These are phyloP conservation scores for Macropodus opercularis DNA, from an alignment of 2,797 vertebrate species.

Conservation along the genomic window DNA sequence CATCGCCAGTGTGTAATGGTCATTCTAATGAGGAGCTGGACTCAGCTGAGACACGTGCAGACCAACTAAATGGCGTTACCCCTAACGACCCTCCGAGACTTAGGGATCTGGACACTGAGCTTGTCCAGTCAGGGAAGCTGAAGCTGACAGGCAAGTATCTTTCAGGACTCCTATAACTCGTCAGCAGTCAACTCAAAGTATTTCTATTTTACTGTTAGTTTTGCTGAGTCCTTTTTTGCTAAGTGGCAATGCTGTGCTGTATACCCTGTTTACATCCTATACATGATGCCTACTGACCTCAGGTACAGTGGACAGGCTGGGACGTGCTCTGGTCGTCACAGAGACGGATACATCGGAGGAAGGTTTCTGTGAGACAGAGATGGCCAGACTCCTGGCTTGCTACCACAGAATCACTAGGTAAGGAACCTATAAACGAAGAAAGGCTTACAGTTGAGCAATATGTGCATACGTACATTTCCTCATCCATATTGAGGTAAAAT, in stretches of 20 bases:
- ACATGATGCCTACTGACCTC: background rate
- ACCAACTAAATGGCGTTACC: constrained; percentile 51
- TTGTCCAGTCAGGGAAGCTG: constrained; percentile 81
- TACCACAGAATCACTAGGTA: constrained; percentile 82
- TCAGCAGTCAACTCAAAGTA: background rate
- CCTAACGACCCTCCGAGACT: constrained; percentile 66
- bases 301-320: constrained; percentile 84
- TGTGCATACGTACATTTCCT: too few species aligned
- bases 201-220: background rate
- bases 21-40: constrained; percentile 54
- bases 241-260: background rate
- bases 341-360: constrained; percentile 63
- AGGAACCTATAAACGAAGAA: background rate
- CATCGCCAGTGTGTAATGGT: constrained; percentile 53
- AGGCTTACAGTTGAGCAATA: too few species aligned
- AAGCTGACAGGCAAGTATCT: constrained; percentile 75
- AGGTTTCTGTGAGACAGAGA: constrained; percentile 56
- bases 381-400: constrained; percentile 75
- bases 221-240: background rate
- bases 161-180: background rate
- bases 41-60: constrained; percentile 43
- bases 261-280: background rate
- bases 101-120: constrained; percentile 71
- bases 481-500: too few species aligned
- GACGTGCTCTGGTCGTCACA: constrained; percentile 75